Evolutionary conservation across 2,113 vertebrate species (phyloP).

Genomic region (Noturus placidus): DNA sequence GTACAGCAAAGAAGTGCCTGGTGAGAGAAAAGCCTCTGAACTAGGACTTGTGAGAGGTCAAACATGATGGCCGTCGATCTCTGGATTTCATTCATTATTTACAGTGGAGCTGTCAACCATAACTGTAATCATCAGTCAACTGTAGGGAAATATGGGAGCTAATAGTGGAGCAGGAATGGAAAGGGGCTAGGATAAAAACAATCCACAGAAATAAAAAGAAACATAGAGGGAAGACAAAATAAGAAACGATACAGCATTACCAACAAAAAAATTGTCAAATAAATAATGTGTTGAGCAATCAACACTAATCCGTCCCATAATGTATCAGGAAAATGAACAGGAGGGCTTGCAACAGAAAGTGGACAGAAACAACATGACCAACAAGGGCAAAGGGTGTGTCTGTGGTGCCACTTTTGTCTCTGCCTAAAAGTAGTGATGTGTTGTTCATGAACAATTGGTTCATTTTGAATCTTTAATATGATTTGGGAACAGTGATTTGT

Average conservation of each 20-base stretch:
- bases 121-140: slow-evolving; percentile 36
- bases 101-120: slow-evolving; percentile 57
- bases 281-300: neutral
- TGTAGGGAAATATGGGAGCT: neutral
- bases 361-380: neutral
- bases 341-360: neutral
- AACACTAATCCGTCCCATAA: neutral
- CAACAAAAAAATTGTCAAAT: neutral
- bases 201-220: slow-evolving; percentile 6
- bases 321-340: neutral
- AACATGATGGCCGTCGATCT: slow-evolving; percentile 45
- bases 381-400: neutral
- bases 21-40: neutral
- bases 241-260: neutral
- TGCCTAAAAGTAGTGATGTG: neutral
- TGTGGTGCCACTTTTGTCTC: neutral
- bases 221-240: neutral
- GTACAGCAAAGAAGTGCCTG: neutral
- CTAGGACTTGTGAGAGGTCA: slow-evolving; percentile 64
- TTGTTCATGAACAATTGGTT: too few species aligned
- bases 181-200: neutral
- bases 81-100: slow-evolving; percentile 68
- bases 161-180: neutral
- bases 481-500: too few species aligned
- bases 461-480: too few species aligned